Conservation (phyloP, 2,888 invertebrate species). For the Kryphioiulus occultus region DNA sequence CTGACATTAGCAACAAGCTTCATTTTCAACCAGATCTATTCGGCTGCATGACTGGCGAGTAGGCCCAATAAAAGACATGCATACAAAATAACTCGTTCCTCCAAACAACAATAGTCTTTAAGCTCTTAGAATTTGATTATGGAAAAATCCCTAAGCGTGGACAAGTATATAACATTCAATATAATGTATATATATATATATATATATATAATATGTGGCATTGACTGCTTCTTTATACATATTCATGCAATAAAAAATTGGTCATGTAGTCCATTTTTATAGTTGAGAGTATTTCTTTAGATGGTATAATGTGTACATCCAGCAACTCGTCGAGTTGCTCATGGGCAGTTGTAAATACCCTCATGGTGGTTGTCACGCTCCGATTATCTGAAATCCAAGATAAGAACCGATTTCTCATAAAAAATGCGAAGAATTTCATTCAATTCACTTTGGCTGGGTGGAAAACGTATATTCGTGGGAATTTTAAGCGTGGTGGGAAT, state of each 20-base stretch:
- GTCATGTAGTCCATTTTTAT: not conserved
- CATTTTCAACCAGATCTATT: not conserved
- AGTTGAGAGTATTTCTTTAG: constrained; percentile 16
- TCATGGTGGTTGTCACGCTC: not conserved
- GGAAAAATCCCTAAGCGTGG: constrained; percentile 16
- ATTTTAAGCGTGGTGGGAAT: not conserved
- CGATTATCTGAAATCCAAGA: not conserved
- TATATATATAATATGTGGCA: not conserved
- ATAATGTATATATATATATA: not conserved
- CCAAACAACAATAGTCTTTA: not conserved
- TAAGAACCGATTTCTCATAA: not conserved
- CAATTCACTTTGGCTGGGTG: not conserved
- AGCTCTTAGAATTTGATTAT: constrained; percentile 12
- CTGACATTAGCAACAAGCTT: not conserved
- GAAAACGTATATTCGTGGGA: not conserved
- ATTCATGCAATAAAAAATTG: constrained; percentile 13
- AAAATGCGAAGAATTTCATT: not conserved
- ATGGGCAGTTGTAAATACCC: not conserved
- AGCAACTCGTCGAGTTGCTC: not conserved
- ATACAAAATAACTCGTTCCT: not conserved
- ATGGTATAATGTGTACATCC: not conserved
- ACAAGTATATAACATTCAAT: constrained; percentile 12
- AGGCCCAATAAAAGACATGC: not conserved
- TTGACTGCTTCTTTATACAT: not conserved
- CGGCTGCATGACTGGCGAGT: not conserved